phyloP scores from a whole-genome alignment of 2,113 vertebrate species.

The Glareola pratincola region DNA sequence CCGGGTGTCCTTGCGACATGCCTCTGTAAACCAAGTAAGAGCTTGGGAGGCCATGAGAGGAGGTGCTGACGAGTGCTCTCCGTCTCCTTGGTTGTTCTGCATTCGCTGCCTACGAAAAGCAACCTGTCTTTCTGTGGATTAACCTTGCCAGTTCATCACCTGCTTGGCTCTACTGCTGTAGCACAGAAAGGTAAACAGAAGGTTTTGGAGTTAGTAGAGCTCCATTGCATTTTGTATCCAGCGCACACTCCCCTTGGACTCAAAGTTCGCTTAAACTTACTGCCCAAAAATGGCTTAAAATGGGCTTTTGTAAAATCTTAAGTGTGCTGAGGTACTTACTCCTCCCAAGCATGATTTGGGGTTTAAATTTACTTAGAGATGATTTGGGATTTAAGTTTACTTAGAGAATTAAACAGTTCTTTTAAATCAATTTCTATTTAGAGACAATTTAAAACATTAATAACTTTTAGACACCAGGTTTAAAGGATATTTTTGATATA shows the following conservation, averaged over 20 bases:
- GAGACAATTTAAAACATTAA: conserved; percentile 56
- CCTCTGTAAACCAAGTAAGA: fast-evolving
- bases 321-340: background rate
- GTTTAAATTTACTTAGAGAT: background rate
- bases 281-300: background rate
- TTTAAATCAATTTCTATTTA: conserved; percentile 42
- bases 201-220: background rate
- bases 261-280: background rate
- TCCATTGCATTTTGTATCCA: background rate
- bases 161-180: background rate
- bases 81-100: background rate
- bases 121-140: background rate
- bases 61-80: fast-evolving
- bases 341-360: background rate
- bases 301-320: background rate
- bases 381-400: background rate
- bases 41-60: background rate
- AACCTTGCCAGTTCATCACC: background rate
- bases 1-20: fast-evolving
- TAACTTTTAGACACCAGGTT: conserved; percentile 48
- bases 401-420: conserved; percentile 51
- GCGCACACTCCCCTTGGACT: background rate
- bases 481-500: conserved; percentile 54
- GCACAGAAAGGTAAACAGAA: background rate
- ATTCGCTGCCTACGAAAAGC: background rate